These are phyloP conservation scores for Melanotaenia maccullochi DNA, from an alignment of 2,797 vertebrate genomes.

Conservation along the genomic window DNA sequence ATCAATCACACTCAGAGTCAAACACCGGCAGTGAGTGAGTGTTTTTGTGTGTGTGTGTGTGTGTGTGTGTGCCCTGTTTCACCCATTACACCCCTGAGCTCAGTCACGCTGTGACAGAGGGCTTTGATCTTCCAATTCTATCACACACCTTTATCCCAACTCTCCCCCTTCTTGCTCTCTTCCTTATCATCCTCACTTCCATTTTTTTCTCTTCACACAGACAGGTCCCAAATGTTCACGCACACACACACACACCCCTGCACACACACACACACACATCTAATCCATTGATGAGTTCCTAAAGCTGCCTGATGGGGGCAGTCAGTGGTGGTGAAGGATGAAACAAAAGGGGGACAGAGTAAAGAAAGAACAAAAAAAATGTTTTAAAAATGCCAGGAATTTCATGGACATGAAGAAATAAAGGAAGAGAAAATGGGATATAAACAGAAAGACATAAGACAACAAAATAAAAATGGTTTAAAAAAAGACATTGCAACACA, in stretches of 20 bases:
- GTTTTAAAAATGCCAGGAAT: background rate
- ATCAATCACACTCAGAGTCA: slow-evolving; percentile 81
- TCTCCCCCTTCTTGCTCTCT: slow-evolving; percentile 62
- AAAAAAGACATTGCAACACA: background rate
- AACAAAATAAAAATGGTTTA: no score
- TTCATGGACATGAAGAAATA: background rate
- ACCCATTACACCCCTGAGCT: slow-evolving; percentile 79
- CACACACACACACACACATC: slow-evolving; percentile 3
- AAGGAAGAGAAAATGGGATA: background rate
- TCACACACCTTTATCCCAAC: slow-evolving; percentile 77
- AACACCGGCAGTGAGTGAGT: slow-evolving; percentile 63
- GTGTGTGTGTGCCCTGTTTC: slow-evolving; percentile 66
- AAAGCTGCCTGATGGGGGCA: slow-evolving; percentile 56
- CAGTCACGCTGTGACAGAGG: slow-evolving; percentile 73
- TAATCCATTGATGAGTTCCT: slow-evolving; percentile 32
- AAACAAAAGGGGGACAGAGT: background rate
- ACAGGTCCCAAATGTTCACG: slow-evolving; percentile 23
- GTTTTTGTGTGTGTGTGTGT: slow-evolving; percentile 28
- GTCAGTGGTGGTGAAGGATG: slow-evolving; percentile 11
- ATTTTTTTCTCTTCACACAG: slow-evolving; percentile 16
- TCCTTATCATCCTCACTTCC: slow-evolving; percentile 66
- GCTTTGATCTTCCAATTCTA: slow-evolving; percentile 83
- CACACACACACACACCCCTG: background rate
- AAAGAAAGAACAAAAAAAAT: background rate
- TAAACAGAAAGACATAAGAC: background rate